phyloP scores from a whole-genome alignment of 2,113 vertebrate species.

The Calcarius ornatus region DNA sequence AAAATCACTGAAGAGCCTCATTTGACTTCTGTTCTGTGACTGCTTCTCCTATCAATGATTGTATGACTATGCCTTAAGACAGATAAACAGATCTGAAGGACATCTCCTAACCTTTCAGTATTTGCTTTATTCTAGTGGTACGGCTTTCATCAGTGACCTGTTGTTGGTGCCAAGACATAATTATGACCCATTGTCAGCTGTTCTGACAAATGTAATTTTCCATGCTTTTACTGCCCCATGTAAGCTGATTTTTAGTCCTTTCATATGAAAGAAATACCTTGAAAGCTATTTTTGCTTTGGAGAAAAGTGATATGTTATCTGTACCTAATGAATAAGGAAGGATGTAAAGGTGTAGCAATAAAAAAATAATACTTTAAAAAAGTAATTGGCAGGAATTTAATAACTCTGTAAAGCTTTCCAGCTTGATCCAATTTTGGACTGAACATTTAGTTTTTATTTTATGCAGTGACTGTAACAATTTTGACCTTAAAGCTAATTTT shows the following conservation, averaged over 20 bases:
- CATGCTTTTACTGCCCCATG: background rate
- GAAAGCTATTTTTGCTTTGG: background rate
- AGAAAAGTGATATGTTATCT: background rate
- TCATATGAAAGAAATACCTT: background rate
- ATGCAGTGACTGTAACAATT: constrained; percentile 4
- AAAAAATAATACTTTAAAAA: background rate
- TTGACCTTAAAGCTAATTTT: constrained; percentile 41
- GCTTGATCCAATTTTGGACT: constrained; percentile 2
- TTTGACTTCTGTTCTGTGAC: constrained; percentile 1
- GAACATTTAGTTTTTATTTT: constrained; percentile 36
- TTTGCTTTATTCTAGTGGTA: background rate
- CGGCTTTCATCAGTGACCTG: constrained; percentile 12
- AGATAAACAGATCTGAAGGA: constrained; percentile 24
- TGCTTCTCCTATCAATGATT: background rate
- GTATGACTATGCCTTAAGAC: background rate
- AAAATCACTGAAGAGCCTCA: background rate
- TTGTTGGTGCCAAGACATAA: background rate
- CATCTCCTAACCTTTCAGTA: background rate
- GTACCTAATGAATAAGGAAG: constrained; percentile 17
- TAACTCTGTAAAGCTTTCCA: background rate
- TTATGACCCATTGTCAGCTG: background rate
- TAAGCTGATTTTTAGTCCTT: background rate
- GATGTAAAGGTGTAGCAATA: background rate
- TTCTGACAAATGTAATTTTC: constrained; percentile 27
- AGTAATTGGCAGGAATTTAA: background rate